These are phyloP conservation scores for Calameuta filiformis DNA, from an alignment of 2,888 invertebrate genomes.

Conservation along the genomic window DNA sequence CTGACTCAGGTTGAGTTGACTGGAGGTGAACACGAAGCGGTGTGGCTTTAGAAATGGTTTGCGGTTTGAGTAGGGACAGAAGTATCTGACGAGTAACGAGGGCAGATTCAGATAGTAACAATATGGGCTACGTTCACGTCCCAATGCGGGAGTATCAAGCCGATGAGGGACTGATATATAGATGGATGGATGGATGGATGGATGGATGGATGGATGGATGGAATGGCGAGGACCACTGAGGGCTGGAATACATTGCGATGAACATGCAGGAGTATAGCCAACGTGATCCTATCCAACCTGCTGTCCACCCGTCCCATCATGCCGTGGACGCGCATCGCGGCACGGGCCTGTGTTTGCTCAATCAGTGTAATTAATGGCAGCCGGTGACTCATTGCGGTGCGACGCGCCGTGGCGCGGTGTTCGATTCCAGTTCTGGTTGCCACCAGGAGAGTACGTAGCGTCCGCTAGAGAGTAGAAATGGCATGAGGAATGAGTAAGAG, in stretches of 20 bases:
- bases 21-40: not conserved
- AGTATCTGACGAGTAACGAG: not conserved
- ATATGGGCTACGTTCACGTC: not conserved
- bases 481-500: not conserved
- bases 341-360: conserved; percentile 27
- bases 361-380: conserved; percentile 34
- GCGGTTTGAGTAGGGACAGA: not conserved
- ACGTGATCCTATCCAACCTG: conserved; percentile 3
- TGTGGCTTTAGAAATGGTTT: not conserved
- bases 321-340: conserved; percentile 21
- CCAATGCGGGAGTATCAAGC: not conserved
- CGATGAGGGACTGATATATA: not conserved
- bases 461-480: conserved; percentile 5
- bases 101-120: not conserved
- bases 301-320: conserved; percentile 10
- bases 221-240: not conserved
- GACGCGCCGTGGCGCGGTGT: conserved; percentile 17
- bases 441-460: not conserved
- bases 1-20: not conserved
- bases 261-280: not conserved
- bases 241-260: not conserved
- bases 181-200: not conserved
- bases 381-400: conserved; percentile 28
- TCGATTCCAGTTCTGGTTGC: conserved; percentile 21
- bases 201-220: not conserved